Evolutionary conservation across 1,140 invertebrate genomes (phyloP), one percentile per base, ranked within the genome.

Genomic region (Linepithema humile): DNA sequence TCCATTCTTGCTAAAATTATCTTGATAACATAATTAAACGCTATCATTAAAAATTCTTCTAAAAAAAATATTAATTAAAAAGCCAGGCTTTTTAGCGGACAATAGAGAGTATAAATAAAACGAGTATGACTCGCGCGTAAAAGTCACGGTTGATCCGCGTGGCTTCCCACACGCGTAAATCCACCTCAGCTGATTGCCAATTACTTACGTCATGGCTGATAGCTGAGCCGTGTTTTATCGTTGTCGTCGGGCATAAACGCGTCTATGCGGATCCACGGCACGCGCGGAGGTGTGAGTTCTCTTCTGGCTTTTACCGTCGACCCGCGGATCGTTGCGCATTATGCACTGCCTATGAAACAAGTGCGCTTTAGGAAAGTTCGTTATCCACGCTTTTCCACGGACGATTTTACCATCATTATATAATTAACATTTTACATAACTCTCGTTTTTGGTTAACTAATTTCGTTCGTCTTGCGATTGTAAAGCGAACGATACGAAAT

Each of bases 181-280:
- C 85, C 74, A 84, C 65, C 67, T 57, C 69, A 72, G 55, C 57
- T 82, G 86, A 88, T 88, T 88, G 86, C 67, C 86, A 88, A 88
- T 88, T 88, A 85, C 83, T 85, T 85, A 84, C 74, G 86, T 88
- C 85, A 82, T 55, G 40, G 10, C 20, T 45, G 80, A 87, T 87
- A 72, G 45, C 59, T 50, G n/a, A 73, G 32, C 32, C 38, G 29
- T 45, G 64, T 80, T 85, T 87, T 86, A 85, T 87, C 84, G 69
- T 70, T 53, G 45, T 59, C 45, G 48, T 15, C 15, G 62, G 43
- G 53, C 43, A 65, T 64, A 32, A 29, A 69, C 20, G 15, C 55
- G 38, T 23, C 35, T 53, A n/a, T 35, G 40, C 57, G 59, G 50
- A 72, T 82, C 55, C 32, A 73, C 48, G 77, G 64, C 84, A 87